A percentile compares a stretch with the other conserved stretches of the same genome.
Evolutionary conservation across 2,113 vertebrate species (phyloP).

Genomic region (Phalacrocorax aristotelis): DNA sequence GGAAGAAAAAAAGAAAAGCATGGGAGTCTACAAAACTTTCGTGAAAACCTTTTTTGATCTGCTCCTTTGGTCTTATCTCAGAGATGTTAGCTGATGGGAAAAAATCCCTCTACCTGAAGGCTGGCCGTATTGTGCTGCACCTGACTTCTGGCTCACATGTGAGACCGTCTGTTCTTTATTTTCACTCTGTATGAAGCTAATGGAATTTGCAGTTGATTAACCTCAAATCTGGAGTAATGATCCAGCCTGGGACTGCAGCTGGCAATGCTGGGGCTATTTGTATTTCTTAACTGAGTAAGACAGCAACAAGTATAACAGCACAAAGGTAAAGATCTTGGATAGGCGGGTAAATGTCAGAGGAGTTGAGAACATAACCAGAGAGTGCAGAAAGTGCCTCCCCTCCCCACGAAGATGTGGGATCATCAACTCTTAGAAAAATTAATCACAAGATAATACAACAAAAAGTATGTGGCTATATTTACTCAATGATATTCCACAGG

Average conservation of each 20-base stretch:
- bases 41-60: constrained; percentile 28
- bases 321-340: background rate
- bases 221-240: constrained; percentile 79
- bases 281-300: constrained; percentile 72
- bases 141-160: constrained; percentile 68
- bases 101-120: constrained; percentile 65
- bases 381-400: background rate
- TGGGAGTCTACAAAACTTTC: background rate
- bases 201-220: constrained; percentile 84
- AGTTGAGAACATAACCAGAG: background rate
- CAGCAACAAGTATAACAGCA: constrained; percentile 73
- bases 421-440: background rate
- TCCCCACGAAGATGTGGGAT: background rate
- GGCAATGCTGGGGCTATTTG: constrained; percentile 64
- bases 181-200: constrained; percentile 79
- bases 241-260: constrained; percentile 74
- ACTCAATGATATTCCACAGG: background rate
- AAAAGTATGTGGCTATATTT: background rate
- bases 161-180: constrained; percentile 77
- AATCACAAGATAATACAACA: background rate
- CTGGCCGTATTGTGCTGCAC: constrained; percentile 64
- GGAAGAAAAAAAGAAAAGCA: background rate
- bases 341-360: background rate
- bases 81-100: constrained; percentile 20
- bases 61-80: constrained; percentile 1